Base-by-base conservation (phyloP, 2,113 vertebrate genomes). In the Siphamia tubifer region DNA sequence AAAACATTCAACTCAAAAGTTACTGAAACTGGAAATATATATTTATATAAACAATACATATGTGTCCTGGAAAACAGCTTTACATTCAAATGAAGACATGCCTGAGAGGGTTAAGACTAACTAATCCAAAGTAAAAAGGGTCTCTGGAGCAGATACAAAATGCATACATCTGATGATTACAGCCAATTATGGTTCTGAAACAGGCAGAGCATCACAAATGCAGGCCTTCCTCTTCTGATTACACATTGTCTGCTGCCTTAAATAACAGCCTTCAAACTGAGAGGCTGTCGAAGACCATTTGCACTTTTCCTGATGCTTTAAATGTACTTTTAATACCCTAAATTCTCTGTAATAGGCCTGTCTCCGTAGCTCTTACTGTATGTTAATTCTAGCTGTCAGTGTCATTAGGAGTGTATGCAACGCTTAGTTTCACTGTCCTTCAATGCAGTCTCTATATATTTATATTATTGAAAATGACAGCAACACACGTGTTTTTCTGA, bases 211-310 rank as follows among this genome's bases (percentile, higher is more conserved):
- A 90, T 93, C 92, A 93, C 80, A 85, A 91, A 92, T 90, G 94
- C 89, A 92, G 91, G 89, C 61, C 43, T 58, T 74, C 71, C 66
- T 91, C 91, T 92, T 94, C 89, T 94, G 94, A 95, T 95, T 94
- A 93, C 92, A 94, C 91, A 92, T 47, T 93, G 92, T 90, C 90
- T 92, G 45, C 91, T 88, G 87, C 90, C 90, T 92, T 90, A 94
- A 95, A 96, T 96, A 94, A 95, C 92, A 95, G 94, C 87, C 93
- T 95, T 93, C 87, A 76, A 94, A 94, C 94, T 96, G 93, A 96
- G 93, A 91, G 93, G 91, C 92, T 96, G 94, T 93, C 93, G 94
- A 76, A 67, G 48, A 84, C 85, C 85, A 69, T 76, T 85, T 81
- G 75, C 66, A 65, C 51, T 91, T 90, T 94, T 94, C 91, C 92